Evolutionary conservation across 2,797 vertebrate species (phyloP), one percentile per base, ranked within the genome.

Genomic region (Saxicola maurus): DNA sequence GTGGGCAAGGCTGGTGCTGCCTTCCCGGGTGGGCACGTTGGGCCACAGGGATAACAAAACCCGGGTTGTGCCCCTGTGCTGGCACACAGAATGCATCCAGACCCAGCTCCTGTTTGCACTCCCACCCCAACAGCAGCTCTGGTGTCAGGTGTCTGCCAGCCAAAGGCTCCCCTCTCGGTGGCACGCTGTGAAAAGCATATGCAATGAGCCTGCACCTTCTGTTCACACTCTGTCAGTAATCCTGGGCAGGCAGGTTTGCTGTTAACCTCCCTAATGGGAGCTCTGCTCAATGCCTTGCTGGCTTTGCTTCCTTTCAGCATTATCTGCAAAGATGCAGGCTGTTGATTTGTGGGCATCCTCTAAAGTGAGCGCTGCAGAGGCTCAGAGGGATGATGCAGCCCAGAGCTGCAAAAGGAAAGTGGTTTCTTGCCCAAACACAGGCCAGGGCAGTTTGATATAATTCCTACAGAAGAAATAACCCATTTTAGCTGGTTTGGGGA

Each of bases 161-260:
- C 55, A 40, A 55, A 85, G 90, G 85, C 86, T 93, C 53, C 67
- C 82, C 80, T 77, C 83, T 16, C 87, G 4, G 53, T n/a, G 85
- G 30, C 90, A 60, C 7, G 66, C 75, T 86, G 86, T 91, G 93
- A 82, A 94, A 96, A 95, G 93, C 95, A 93, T 78, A 90, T 96
- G 95, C 93, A 84, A 86, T 61, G 89, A 83, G 48, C 33, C 90
- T 83, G 80, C 77, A 78, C 83, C 91, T 89, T 87, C 75, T 94
- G 93, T 79, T 85, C 90, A 27, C 94, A 88, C 86, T 55, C 81
- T 68, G 80, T 59, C 92, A 81, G 90, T 78, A 90, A 93, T 80
- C 38, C 82, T 4, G 15, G 10, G 38, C 82, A 89, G 91, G 83
- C 93, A 96, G 95, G 92, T 89, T 87, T 79, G 79, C 94, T 84